Percentiles rank a stretch among this genome's conserved stretches.
phyloP scores from a whole-genome alignment of 1,140 invertebrate species.

The Chymomyza costata region DNA sequence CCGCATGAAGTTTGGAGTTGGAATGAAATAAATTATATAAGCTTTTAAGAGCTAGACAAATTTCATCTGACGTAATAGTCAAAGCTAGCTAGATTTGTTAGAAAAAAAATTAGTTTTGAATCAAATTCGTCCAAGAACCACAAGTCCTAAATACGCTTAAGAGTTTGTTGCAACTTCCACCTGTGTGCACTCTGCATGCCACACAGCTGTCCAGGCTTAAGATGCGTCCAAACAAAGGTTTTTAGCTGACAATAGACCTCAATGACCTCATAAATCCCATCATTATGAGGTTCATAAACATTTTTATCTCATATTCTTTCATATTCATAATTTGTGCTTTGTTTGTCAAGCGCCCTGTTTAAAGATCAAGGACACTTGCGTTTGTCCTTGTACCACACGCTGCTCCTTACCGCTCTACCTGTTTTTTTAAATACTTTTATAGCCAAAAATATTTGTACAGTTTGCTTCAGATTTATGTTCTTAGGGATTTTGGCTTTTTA shows the following conservation, averaged over 20 bases:
- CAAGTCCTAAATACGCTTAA: too few relatives aligned
- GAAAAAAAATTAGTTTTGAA: too few relatives aligned
- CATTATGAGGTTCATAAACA: slow-evolving; percentile 66
- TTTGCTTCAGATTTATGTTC: slow-evolving; percentile 40
- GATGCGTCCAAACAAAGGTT: neutral
- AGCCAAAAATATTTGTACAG: slow-evolving; percentile 35
- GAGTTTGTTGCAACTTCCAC: too few relatives aligned
- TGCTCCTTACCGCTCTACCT: slow-evolving; percentile 9
- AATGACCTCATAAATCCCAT: slow-evolving; percentile 55
- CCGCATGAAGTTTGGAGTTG: slow-evolving; percentile 13
- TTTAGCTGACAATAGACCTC: neutral
- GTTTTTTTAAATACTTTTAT: slow-evolving; percentile 20
- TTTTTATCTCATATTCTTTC: slow-evolving; percentile 45
- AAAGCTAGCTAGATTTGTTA: too few relatives aligned
- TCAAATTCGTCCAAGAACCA: too few relatives aligned
- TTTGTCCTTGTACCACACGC: slow-evolving; percentile 43
- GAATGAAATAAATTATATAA: too few relatives aligned
- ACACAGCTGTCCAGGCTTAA: too few relatives aligned
- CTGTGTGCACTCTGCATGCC: too few relatives aligned
- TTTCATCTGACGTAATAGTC: too few relatives aligned
- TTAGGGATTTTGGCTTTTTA: slow-evolving; percentile 35
- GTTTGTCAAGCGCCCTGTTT: slow-evolving; percentile 4
- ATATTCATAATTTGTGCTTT: slow-evolving; percentile 69
- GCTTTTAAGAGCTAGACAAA: too few relatives aligned
- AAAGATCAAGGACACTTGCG: slow-evolving; percentile 38